Conservation (phyloP, 2,797 vertebrate genomes). For the Sebastes oblongus region DNA sequence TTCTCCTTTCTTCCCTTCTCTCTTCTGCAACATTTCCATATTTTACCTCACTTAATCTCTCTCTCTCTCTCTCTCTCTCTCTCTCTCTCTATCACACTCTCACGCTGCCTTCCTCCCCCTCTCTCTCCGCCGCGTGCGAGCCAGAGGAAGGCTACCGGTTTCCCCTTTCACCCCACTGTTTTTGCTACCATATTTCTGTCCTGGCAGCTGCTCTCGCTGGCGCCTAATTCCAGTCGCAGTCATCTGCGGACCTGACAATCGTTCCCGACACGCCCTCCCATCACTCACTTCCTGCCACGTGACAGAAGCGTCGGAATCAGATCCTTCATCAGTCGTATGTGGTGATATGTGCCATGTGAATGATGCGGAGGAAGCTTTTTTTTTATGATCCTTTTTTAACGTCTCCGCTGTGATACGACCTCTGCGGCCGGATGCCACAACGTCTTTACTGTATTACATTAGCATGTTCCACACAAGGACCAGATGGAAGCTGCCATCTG, state of each 20-base stretch:
- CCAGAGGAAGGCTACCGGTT: conserved; percentile 21
- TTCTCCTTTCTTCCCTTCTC: too few species aligned
- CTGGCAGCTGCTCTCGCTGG: conserved; percentile 45
- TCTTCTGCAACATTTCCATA: too few species aligned
- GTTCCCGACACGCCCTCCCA: neutral
- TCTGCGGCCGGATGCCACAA: neutral
- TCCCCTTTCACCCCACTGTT: conserved; percentile 48
- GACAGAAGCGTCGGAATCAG: neutral
- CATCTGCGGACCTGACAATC: conserved; percentile 2
- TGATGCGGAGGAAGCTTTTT: neutral
- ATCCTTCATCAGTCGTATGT: neutral
- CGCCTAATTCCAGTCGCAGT: conserved; percentile 23
- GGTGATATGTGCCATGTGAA: neutral
- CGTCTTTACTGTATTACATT: neutral
- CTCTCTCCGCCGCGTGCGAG: too few species aligned
- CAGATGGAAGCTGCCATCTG: neutral
- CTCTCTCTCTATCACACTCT: too few species aligned
- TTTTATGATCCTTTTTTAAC: neutral
- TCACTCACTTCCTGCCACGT: conserved; percentile 29
- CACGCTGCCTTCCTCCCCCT: too few species aligned
- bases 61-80: too few species aligned
- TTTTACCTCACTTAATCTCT: too few species aligned
- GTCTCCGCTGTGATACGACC: neutral
- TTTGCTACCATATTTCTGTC: conserved; percentile 51
- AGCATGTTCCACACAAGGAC: neutral